Base-by-base conservation (phyloP, 2,113 vertebrate genomes). In the Eubucco bourcierii region DNA sequence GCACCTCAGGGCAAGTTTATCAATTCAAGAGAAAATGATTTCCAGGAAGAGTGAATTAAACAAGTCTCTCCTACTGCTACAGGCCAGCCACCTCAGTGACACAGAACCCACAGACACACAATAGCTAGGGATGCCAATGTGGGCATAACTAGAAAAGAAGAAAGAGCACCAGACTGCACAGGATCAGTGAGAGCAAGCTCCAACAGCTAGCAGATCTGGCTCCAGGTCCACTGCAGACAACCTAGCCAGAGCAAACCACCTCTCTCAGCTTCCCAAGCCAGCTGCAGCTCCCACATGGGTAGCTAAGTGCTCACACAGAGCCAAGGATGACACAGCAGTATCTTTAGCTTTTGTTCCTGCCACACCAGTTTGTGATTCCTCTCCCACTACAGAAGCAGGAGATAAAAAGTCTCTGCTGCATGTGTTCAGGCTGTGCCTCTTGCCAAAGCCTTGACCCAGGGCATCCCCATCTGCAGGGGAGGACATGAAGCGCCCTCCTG, bases 241-340 rank as follows among this genome's bases (percentile, higher is more conserved):
- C 52, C 18, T 23, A 61, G 55, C 37, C 46, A 1, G 47, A 66
- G 63, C 21, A 84, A 83, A 31, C 44, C 47, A 31, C 25, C 50
- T 66, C 53, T 61, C 41, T 23, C 2, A 1, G n/a, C 46, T 84
- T 75, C 47, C 58, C 39, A 86, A 59, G 50, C 1, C 6, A 28
- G 33, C 11, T 8, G 19, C 59, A 15, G 33, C 2, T 90, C 77
- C 50, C 46, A 44, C 0, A 0, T 2, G 5, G 47, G 77, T 7
- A 63, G 66, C 3, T 16, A 44, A 71, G 39, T 0, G 8, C 33
- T 37, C 31, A 31, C 68, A 56, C 3, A 7, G 25, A 0, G 1
- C 1, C 4, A 1, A 79, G 50, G 39, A 55, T 21, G 31, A 75
- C 25, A 53, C 0, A 2, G 31, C 1, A 12, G 41, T 14, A 29